Evolutionary conservation across 2,797 vertebrate species (phyloP).

Genomic region (Adrianichthys oophorus): DNA sequence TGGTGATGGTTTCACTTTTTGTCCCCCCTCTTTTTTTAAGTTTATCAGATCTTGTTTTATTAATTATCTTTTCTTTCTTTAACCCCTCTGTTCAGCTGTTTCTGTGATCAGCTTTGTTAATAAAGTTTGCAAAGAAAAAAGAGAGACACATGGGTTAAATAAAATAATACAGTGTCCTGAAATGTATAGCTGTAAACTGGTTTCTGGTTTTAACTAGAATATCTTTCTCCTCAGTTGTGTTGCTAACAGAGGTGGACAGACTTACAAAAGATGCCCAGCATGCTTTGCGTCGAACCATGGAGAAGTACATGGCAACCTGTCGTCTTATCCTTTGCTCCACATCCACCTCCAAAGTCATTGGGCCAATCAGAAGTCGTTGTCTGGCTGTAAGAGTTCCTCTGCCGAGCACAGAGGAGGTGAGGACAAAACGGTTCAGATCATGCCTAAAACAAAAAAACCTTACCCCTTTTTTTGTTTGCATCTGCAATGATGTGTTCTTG

Average conservation of each 20-base stretch:
- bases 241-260: slow-evolving; percentile 94
- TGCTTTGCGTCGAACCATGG: slow-evolving; percentile 95
- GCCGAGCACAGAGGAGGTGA: slow-evolving; percentile 90
- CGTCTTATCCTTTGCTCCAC: slow-evolving; percentile 93
- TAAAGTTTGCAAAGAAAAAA: too few species aligned
- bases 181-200: too few species aligned
- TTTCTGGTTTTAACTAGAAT: background rate
- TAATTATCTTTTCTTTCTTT: too few species aligned
- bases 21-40: too few species aligned
- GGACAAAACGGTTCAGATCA: background rate
- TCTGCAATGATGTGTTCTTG: background rate
- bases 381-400: slow-evolving; percentile 90
- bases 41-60: too few species aligned
- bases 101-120: too few species aligned
- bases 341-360: slow-evolving; percentile 95
- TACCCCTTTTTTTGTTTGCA: background rate
- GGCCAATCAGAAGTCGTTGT: slow-evolving; percentile 93
- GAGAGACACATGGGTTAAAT: too few species aligned
- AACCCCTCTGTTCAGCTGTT: too few species aligned
- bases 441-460: background rate
- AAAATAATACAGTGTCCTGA: too few species aligned
- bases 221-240: slow-evolving; percentile 81
- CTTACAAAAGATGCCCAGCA: slow-evolving; percentile 97
- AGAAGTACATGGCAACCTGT: slow-evolving; percentile 96
- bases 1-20: too few species aligned